Percentiles rank a stretch among this genome's conserved stretches.
Evolutionary conservation across 2,113 vertebrate genomes (phyloP).

Genomic region (Microcebus ravelobensis): DNA sequence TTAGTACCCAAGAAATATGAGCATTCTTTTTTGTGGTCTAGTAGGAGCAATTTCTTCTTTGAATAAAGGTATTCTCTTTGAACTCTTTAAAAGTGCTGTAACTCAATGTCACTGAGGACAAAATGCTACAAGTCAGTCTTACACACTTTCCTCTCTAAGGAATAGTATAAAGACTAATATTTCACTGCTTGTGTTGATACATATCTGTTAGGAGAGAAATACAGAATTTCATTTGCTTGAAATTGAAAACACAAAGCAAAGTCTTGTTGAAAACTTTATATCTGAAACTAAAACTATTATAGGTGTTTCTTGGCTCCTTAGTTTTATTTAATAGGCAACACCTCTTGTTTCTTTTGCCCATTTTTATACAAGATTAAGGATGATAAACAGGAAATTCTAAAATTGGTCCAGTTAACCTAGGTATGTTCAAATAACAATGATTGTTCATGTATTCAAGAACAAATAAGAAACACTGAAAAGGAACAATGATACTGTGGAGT

Average conservation of each 20-base stretch:
- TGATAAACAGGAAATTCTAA: slow-evolving; percentile 61
- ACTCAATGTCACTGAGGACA: neutral
- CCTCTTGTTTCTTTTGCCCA: neutral
- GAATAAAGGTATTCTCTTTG: neutral
- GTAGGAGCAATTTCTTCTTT: neutral
- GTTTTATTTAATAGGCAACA: neutral
- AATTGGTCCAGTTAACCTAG: slow-evolving; percentile 55
- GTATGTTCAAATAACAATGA: slow-evolving; percentile 69
- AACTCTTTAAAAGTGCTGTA: slow-evolving; percentile 45
- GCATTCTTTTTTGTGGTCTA: neutral
- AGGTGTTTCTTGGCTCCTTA: slow-evolving; percentile 4
- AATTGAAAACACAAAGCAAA: neutral
- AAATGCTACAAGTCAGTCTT: slow-evolving; percentile 20
- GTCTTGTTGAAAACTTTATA: neutral
- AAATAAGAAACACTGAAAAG: slow-evolving; percentile 78
- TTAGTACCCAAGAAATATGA: neutral
- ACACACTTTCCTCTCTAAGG: neutral
- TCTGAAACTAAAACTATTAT: neutral
- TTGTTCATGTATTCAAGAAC: slow-evolving; percentile 79
- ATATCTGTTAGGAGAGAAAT: neutral
- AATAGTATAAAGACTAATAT: neutral
- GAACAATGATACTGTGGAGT: slow-evolving; percentile 32
- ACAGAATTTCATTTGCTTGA: slow-evolving; percentile 12
- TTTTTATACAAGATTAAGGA: slow-evolving; percentile 54
- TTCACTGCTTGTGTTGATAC: neutral